A percentile compares a stretch with the other conserved stretches of the same genome.
phyloP scores from a whole-genome alignment of 2,888 invertebrate genomes.

The Drosophila buzzatii region DNA sequence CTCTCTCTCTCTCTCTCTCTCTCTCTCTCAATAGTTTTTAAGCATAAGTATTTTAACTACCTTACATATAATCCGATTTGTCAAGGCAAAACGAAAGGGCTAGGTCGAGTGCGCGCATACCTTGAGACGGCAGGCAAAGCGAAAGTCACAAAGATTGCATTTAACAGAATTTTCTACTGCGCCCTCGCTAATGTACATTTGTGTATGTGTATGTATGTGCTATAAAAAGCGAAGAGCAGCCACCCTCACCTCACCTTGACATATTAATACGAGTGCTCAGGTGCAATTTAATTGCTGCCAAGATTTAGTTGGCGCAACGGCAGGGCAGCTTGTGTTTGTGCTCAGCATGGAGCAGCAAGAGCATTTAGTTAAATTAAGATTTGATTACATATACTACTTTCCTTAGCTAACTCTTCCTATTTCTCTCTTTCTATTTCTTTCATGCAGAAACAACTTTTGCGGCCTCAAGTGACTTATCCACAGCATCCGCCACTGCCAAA shows the following conservation, averaged over 20 bases:
- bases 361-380: slow-evolving; percentile 51
- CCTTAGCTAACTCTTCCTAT: slow-evolving; percentile 5
- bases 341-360: neutral
- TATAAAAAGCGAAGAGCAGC: slow-evolving; percentile 69
- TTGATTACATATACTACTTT: slow-evolving; percentile 35
- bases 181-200: neutral
- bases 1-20: no score
- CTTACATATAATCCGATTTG: slow-evolving; percentile 38
- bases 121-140: slow-evolving; percentile 2
- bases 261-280: slow-evolving; percentile 73
- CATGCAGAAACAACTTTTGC: slow-evolving; percentile 81
- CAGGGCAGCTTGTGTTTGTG: neutral
- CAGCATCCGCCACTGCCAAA: slow-evolving; percentile 86
- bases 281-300: slow-evolving; percentile 80
- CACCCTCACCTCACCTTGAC: slow-evolving; percentile 80
- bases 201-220: slow-evolving; percentile 31
- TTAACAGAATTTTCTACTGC: slow-evolving; percentile 8
- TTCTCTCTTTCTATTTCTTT: neutral
- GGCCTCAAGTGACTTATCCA: slow-evolving; percentile 82
- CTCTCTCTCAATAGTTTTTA: neutral
- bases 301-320: slow-evolving; percentile 57
- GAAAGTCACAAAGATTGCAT: slow-evolving; percentile 9
- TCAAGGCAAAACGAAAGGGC: slow-evolving; percentile 15
- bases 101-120: slow-evolving; percentile 8
- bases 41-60: neutral